phyloP scores from a whole-genome alignment of 2,888 invertebrate genomes.

The Glyphotaelius pellucidus region DNA sequence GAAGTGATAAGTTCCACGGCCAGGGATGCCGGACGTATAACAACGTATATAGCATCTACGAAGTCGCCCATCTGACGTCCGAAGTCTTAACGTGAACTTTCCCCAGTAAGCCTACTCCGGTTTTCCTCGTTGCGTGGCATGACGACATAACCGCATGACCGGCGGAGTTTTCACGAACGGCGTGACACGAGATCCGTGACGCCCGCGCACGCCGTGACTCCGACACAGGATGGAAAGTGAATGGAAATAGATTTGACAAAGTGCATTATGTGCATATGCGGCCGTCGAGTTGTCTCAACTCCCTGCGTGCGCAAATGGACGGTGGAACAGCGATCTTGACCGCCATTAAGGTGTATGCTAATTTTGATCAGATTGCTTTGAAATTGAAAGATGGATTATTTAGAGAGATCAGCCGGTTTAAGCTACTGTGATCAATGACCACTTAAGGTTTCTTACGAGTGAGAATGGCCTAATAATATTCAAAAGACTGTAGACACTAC shows the following conservation, averaged over 20 bases:
- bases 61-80: background rate
- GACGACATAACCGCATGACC: background rate
- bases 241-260: constrained; percentile 14
- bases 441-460: no score
- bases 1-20: background rate
- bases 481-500: no score
- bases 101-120: background rate
- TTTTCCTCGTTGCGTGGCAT: constrained; percentile 1
- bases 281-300: background rate
- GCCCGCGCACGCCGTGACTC: background rate
- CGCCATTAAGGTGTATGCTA: background rate
- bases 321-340: background rate
- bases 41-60: background rate
- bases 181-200: constrained; percentile 27
- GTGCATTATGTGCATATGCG: background rate
- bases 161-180: constrained; percentile 14
- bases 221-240: background rate
- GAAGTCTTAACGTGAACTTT: background rate
- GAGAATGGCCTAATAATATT: no score
- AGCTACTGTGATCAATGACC: no score
- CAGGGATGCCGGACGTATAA: background rate
- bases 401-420: no score
- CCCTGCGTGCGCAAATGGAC: background rate
- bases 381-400: background rate
- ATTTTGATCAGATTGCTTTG: background rate